A percentile compares a stretch with the other conserved stretches of the same genome.
Evolutionary conservation across 2,888 invertebrate species (phyloP).

Genomic region (Folsomia candida): DNA sequence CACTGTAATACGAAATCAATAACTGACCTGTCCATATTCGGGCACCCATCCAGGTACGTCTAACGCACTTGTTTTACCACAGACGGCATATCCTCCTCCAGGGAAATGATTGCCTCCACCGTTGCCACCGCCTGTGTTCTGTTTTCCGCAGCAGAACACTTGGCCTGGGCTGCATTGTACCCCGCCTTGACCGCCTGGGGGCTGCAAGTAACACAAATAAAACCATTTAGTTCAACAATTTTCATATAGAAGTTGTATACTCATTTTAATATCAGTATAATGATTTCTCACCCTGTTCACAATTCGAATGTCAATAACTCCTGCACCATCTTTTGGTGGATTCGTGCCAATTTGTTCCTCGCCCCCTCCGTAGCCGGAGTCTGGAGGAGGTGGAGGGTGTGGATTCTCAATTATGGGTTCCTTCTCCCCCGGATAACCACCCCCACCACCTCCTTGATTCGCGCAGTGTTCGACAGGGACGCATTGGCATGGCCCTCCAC

Average conservation of each 20-base stretch:
- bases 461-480: slow-evolving; percentile 26
- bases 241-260: background rate
- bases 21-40: slow-evolving; percentile 46
- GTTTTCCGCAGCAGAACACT: slow-evolving; percentile 41
- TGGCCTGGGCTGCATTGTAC: slow-evolving; percentile 44
- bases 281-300: slow-evolving; percentile 50
- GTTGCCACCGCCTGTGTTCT: background rate
- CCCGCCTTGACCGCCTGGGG: slow-evolving; percentile 36
- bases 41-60: slow-evolving; percentile 35
- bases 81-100: slow-evolving; percentile 31
- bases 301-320: slow-evolving; percentile 50
- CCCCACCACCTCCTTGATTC: slow-evolving; percentile 14
- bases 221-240: too few species aligned
- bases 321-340: slow-evolving; percentile 46
- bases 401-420: slow-evolving; percentile 10
- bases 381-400: slow-evolving; percentile 27
- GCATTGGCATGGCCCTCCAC: slow-evolving; percentile 23
- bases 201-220: slow-evolving; percentile 25
- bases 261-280: background rate
- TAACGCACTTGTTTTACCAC: slow-evolving; percentile 39
- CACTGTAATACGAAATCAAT: too few species aligned
- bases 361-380: slow-evolving; percentile 30
- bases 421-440: slow-evolving; percentile 12
- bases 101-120: slow-evolving; percentile 9
- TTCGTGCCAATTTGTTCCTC: slow-evolving; percentile 12